Percentiles rank a stretch among this genome's conserved stretches.
phyloP scores from a whole-genome alignment of 2,797 vertebrate species.

The Anas capensis region DNA sequence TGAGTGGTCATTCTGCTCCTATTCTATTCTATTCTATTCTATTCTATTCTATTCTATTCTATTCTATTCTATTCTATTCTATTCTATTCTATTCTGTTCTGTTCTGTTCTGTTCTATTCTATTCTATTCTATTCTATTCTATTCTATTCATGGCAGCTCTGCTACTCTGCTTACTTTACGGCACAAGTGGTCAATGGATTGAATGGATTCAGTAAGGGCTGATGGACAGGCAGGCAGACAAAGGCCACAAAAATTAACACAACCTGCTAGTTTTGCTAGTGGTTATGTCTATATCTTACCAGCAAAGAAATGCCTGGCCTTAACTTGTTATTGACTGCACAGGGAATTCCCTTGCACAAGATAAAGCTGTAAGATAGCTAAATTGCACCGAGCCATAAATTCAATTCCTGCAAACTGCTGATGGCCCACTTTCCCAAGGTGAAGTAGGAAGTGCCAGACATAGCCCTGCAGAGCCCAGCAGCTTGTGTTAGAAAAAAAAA shows the following conservation, averaged over 20 bases:
- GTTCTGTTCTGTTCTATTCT: too few species aligned
- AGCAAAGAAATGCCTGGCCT: neutral
- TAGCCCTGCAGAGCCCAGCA: neutral
- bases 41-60: too few species aligned
- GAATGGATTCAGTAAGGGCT: neutral
- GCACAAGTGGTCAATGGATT: neutral
- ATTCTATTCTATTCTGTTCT: too few species aligned
- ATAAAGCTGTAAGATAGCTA: neutral
- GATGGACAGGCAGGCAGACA: neutral
- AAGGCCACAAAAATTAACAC: neutral
- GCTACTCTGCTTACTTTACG: neutral
- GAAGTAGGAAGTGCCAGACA: neutral
- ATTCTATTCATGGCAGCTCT: neutral
- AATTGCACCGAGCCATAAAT: neutral
- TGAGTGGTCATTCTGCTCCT: neutral
- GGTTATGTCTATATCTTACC: neutral
- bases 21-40: too few species aligned
- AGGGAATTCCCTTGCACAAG: rapidly evolving
- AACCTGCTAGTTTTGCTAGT: neutral
- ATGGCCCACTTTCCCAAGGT: neutral
- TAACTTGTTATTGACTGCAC: neutral
- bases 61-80: too few species aligned
- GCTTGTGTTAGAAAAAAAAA: neutral
- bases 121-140: neutral
- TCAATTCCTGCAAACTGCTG: neutral